Evolutionary conservation across 53 echinoderm and acorn worm species (phyloP).

Genomic region (Paracentrotus lividus): DNA sequence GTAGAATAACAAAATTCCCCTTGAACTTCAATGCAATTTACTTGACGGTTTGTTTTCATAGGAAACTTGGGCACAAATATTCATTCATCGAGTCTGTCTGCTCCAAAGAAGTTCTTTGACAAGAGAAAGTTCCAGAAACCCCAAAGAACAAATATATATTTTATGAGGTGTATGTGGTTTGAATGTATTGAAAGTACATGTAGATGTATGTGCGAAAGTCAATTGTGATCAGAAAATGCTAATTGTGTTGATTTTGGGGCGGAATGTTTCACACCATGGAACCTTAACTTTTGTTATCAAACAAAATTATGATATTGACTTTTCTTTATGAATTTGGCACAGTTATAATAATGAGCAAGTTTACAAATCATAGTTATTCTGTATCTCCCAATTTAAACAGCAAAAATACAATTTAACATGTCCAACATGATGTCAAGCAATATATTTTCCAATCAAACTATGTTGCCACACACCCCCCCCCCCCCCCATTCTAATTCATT

Average conservation of each 20-base stretch:
- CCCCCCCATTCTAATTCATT: too few relatives aligned
- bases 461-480: too few relatives aligned
- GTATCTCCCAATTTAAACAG: too few relatives aligned
- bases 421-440: too few relatives aligned
- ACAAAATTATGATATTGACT: neutral
- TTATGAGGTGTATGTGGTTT: neutral
- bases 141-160: neutral
- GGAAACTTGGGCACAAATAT: slow-evolving; percentile 20
- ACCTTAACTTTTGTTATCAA: neutral
- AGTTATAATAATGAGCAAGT: too few relatives aligned
- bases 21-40: slow-evolving; percentile 18
- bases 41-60: slow-evolving; percentile 15
- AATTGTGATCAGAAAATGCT: neutral
- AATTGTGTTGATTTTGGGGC: slow-evolving; percentile 10
- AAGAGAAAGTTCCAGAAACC: slow-evolving; percentile 15
- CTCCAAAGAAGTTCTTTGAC: neutral
- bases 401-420: too few relatives aligned
- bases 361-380: too few relatives aligned
- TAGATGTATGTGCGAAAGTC: neutral
- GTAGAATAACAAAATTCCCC: slow-evolving; percentile 10
- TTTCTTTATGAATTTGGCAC: neutral
- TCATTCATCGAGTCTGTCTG: neutral
- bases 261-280: neutral
- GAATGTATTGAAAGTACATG: neutral
- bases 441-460: too few relatives aligned